Evolutionary conservation across 1,140 invertebrate species (phyloP).

Genomic region (Diorhabda carinulata): DNA sequence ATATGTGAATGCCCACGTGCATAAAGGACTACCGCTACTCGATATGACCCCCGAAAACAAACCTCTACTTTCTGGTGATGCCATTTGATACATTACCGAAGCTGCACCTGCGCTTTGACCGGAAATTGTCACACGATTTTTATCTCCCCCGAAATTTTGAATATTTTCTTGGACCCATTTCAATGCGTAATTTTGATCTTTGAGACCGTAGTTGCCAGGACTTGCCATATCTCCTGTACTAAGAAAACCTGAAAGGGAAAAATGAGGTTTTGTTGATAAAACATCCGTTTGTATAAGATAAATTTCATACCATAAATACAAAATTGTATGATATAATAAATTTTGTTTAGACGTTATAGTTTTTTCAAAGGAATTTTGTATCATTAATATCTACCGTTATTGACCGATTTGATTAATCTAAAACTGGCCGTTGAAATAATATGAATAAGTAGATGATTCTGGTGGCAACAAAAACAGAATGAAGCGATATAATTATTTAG

Average conservation of each 20-base stretch:
- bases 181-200: slow-evolving; percentile 14
- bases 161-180: slow-evolving; percentile 18
- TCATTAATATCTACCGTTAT: too few relatives aligned
- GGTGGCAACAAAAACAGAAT: neutral
- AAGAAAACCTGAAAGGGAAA: slow-evolving; percentile 23
- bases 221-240: slow-evolving; percentile 16
- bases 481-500: too few relatives aligned
- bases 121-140: slow-evolving; percentile 10
- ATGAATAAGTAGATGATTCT: neutral
- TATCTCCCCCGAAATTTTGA: slow-evolving; percentile 16
- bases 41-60: slow-evolving; percentile 17
- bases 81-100: slow-evolving; percentile 8
- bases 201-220: slow-evolving; percentile 21
- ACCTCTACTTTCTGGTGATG: slow-evolving; percentile 3
- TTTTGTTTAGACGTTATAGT: too few relatives aligned
- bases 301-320: too few relatives aligned
- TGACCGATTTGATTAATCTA: neutral
- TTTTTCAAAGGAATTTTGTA: too few relatives aligned
- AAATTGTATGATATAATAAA: too few relatives aligned
- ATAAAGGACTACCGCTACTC: slow-evolving; percentile 26
- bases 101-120: slow-evolving; percentile 15
- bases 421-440: neutral
- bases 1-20: slow-evolving; percentile 22
- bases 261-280: neutral
- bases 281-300: neutral